Base-by-base conservation (phyloP, 2,797 vertebrate species). In the Manis pentadactyla region DNA sequence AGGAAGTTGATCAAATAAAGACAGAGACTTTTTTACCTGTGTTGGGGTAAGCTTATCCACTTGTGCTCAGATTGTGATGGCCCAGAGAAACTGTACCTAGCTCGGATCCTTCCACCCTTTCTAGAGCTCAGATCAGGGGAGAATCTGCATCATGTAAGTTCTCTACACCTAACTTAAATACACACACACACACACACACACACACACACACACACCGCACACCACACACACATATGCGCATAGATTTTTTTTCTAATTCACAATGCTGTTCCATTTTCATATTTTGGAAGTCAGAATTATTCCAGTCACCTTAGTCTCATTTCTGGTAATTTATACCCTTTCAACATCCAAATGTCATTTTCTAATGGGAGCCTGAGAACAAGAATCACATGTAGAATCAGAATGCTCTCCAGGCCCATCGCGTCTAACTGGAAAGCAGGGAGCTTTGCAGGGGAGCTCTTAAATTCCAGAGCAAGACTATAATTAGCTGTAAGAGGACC, bases 401-500 rank as follows among this genome's bases (percentile, higher is more conserved):
- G 91, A 95, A 87, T 34, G 17, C 1, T 63, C 89, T 98, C 91
- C 63, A 63, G 92, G 95, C 96, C 97, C 95, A 91, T 93, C 89
- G 95, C 92, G 94, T 96, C 23, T 89, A 53, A 96, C 84, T 90
- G 31, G 92, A 66, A 95, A 97, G 84, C 73, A 97, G 93, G 92
- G 92, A 97, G 87, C 74, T 82, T 97, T 98, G 95, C 95, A 96
- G 94, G 97, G 97, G 97, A 98, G 95, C 98, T 95, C 97, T 98
- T 98, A 98, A 97, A 98, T 98, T 98, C 97, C 90, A 92, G 95
- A 98, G 95, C 12, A 90, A 98, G 98, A 96, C 98, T 98, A 97
- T 98, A 98, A 98, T 98, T 98, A 98, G 98, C 98, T 98, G 96
- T 98, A 98, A 99, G 98, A 86, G 96, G 96, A 98, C 98, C 98